Conservation (phyloP, 2,797 vertebrate species). For the Alosa sapidissima region DNA sequence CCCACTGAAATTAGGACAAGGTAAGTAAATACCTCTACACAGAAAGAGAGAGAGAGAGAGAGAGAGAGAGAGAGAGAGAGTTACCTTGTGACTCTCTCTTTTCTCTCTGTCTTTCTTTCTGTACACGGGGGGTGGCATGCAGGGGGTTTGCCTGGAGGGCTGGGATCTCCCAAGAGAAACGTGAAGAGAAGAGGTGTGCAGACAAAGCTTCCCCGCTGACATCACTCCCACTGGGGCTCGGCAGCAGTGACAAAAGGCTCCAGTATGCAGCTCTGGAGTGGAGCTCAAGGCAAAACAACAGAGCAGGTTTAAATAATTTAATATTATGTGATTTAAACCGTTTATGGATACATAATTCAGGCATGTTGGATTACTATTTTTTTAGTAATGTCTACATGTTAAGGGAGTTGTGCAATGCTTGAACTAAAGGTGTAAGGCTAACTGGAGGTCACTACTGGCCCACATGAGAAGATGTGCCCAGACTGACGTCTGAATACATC, state of each 20-base stretch:
- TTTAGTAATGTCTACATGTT: not conserved
- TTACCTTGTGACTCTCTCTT: not conserved
- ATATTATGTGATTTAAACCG: not conserved
- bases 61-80: too few relatives aligned
- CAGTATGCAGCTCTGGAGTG: not conserved
- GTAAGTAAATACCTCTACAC: not conserved
- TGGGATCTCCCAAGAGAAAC: not conserved
- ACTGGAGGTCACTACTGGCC: not conserved
- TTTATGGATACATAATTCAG: not conserved
- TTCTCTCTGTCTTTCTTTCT: not conserved
- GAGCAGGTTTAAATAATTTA: not conserved
- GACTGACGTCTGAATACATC: conserved; percentile 11
- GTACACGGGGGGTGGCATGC: not conserved
- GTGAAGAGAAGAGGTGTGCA: not conserved
- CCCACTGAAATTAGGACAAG: not conserved
- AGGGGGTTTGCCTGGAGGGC: not conserved
- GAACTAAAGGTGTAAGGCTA: not conserved
- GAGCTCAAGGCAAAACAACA: not conserved
- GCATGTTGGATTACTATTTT: not conserved
- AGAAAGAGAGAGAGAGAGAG: too few relatives aligned
- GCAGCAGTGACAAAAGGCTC: not conserved
- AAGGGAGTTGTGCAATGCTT: not conserved
- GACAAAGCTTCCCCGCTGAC: not conserved
- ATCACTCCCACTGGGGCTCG: not conserved
- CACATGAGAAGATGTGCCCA: not conserved